phyloP scores from a whole-genome alignment of 2,888 invertebrate species.

The Drosophila cracens region DNA sequence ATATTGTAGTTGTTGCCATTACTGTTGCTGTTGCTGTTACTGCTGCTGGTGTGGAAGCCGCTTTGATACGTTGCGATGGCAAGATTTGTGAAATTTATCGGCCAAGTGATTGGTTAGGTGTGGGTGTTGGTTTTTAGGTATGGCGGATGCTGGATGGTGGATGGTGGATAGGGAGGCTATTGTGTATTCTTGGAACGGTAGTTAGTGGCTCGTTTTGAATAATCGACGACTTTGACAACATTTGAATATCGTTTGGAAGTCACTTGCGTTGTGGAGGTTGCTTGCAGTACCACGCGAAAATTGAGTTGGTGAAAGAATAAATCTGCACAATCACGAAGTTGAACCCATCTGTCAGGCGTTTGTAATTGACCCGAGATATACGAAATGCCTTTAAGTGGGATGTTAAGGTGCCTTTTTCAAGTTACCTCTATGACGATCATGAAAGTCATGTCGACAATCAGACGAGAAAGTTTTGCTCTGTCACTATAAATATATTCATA shows the following conservation, averaged over 20 bases:
- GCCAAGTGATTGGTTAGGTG: slow-evolving; percentile 75
- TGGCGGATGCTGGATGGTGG: slow-evolving; percentile 2
- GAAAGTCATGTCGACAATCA: slow-evolving; percentile 5
- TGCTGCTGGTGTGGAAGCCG: slow-evolving; percentile 27
- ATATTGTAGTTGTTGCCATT: slow-evolving; percentile 30
- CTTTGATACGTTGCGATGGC: slow-evolving; percentile 71
- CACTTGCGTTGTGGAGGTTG: slow-evolving; percentile 20
- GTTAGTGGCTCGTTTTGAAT: slow-evolving; percentile 68
- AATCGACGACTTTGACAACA: slow-evolving; percentile 78
- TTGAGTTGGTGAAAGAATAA: slow-evolving; percentile 67
- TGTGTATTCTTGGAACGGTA: slow-evolving; percentile 73
- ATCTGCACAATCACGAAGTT: slow-evolving; percentile 72
- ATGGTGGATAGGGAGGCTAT: slow-evolving; percentile 6
- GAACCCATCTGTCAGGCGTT: slow-evolving; percentile 75
- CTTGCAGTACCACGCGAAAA: slow-evolving; percentile 37
- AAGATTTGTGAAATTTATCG: slow-evolving; percentile 83
- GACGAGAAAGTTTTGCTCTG: slow-evolving; percentile 29
- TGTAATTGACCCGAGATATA: slow-evolving; percentile 70
- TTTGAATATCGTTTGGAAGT: slow-evolving; percentile 73
- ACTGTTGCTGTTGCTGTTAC: slow-evolving; percentile 22
- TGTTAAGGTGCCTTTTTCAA: slow-evolving; percentile 41
- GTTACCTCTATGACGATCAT: slow-evolving; percentile 22
- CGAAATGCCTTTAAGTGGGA: slow-evolving; percentile 34
- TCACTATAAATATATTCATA: neutral
- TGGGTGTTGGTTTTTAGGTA: slow-evolving; percentile 37